These are phyloP conservation scores for Acheta domesticus DNA, from an alignment of 2,888 invertebrate genomes.

Conservation along the genomic window DNA sequence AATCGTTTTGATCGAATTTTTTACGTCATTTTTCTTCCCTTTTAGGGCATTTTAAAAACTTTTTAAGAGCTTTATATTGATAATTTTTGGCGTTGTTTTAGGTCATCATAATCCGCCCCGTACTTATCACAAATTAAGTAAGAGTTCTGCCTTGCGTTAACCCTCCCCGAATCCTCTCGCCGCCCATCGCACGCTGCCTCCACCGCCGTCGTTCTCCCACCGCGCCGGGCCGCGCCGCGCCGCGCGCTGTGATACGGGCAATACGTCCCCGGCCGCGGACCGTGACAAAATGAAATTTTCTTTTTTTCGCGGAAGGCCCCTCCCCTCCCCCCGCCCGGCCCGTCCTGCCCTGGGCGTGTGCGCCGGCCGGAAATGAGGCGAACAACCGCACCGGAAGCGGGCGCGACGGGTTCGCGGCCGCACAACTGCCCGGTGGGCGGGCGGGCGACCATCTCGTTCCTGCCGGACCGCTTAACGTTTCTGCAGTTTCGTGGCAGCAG, in stretches of 20 bases:
- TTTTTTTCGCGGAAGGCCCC: background rate
- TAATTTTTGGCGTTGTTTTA: too few relatives aligned
- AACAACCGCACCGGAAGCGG: slow-evolving; percentile 18
- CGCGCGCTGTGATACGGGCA: background rate
- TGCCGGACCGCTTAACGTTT: too few relatives aligned
- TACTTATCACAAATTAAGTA: too few relatives aligned
- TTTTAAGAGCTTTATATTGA: too few relatives aligned
- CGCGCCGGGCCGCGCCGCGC: background rate
- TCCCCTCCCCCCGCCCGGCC: background rate
- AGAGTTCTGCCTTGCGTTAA: too few relatives aligned
- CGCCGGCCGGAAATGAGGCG: background rate
- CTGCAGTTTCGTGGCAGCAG: too few relatives aligned
- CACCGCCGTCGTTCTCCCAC: background rate
- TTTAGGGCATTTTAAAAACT: too few relatives aligned
- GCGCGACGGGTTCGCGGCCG: background rate
- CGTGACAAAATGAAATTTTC: slow-evolving; percentile 18
- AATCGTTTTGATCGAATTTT: too few relatives aligned
- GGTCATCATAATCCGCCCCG: too few relatives aligned
- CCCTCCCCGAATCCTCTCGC: background rate
- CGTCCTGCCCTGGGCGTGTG: background rate
- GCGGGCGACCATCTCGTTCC: too few relatives aligned
- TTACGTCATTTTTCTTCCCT: too few relatives aligned
- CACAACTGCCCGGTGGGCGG: background rate
- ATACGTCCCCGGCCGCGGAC: background rate
- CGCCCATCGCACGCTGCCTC: background rate